A percentile compares a stretch with the other conserved stretches of the same genome.
phyloP scores from a whole-genome alignment of 1,140 invertebrate genomes.

The Rhagoletis pomonella region DNA sequence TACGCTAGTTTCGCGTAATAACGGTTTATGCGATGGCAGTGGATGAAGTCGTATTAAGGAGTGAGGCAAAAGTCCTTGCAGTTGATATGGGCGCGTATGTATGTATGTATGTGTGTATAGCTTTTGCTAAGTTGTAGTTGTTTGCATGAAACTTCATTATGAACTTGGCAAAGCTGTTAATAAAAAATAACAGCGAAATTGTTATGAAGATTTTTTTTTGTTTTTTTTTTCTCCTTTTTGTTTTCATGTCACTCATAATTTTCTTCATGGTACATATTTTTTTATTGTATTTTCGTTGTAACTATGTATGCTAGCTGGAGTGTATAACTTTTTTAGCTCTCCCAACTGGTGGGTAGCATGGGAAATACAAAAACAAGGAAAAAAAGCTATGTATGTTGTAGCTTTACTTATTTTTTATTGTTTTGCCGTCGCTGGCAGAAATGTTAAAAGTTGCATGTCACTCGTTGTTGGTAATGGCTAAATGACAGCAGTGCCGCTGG shows the following conservation, averaged over 20 bases:
- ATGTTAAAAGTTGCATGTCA: background rate
- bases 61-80: background rate
- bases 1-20: constrained; percentile 50
- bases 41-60: background rate
- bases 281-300: constrained; percentile 3
- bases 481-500: too few species aligned
- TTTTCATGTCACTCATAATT: constrained; percentile 24
- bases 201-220: background rate
- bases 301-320: too few species aligned
- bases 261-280: constrained; percentile 22
- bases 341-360: too few species aligned
- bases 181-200: background rate
- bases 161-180: background rate
- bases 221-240: background rate
- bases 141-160: constrained; percentile 41
- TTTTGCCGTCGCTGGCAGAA: background rate
- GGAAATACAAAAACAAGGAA: too few species aligned
- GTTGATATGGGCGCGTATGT: background rate
- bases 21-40: constrained; percentile 51
- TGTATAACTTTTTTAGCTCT: background rate
- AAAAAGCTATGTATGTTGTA: background rate
- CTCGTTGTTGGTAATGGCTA: too few species aligned
- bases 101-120: background rate
- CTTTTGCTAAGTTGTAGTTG: constrained; percentile 5
- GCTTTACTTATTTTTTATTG: background rate